Evolutionary conservation across 1,140 invertebrate species (phyloP).

Genomic region (Dreissena rostriformis): DNA sequence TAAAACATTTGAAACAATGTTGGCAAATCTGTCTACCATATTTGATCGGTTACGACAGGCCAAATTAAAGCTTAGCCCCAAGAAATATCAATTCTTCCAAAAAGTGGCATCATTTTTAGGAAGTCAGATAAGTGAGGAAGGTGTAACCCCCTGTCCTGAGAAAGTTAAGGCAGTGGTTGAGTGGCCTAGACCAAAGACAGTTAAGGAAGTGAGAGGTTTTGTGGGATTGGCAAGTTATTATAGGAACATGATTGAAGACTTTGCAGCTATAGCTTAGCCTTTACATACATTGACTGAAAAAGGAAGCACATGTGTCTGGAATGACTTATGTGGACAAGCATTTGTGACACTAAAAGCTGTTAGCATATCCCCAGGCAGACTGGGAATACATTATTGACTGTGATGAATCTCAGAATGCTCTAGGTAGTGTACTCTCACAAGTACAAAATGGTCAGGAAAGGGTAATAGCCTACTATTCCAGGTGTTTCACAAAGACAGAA

Average conservation of each 20-base stretch:
- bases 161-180: too few relatives aligned
- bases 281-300: slow-evolving; percentile 10
- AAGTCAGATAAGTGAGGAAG: too few relatives aligned
- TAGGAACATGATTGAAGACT: slow-evolving; percentile 2
- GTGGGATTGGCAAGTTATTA: slow-evolving; percentile 21
- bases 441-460: slow-evolving; percentile 7
- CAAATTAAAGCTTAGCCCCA: too few relatives aligned
- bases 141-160: too few relatives aligned
- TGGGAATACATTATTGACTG: background rate
- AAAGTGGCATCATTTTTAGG: too few relatives aligned
- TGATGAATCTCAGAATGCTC: background rate
- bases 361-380: background rate
- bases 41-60: too few relatives aligned
- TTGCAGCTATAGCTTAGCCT: background rate
- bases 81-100: too few relatives aligned
- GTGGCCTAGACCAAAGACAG: too few relatives aligned
- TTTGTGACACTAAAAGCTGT: background rate
- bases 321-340: background rate
- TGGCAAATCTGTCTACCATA: too few relatives aligned
- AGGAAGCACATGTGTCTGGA: background rate
- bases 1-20: too few relatives aligned
- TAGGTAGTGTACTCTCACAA: slow-evolving; percentile 3
- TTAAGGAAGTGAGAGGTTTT: background rate
- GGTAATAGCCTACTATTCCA: background rate
- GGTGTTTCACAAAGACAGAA: background rate